Evolutionary conservation across 2,797 vertebrate species (phyloP), one percentile per base, ranked within the genome.

Genomic region (Acrocephalus scirpaceus): DNA sequence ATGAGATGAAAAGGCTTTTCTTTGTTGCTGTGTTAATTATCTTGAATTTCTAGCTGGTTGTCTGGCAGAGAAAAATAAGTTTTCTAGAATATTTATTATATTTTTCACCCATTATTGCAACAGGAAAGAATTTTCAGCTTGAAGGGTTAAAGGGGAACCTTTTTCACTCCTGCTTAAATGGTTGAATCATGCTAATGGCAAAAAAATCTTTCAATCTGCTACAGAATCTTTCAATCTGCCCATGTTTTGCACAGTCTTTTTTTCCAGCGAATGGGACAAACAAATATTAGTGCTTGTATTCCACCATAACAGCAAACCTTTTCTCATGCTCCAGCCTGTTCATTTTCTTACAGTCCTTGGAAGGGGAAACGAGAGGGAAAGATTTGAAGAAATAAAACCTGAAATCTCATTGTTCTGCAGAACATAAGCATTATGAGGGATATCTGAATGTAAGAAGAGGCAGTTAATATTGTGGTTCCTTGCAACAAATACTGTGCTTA

Each of bases 401-500:
- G 53, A 71, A 66, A 61, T 72, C 30, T 74, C 44, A 53, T 48
- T 57, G 53, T 73, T 83, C 51, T 91, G 61, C 45, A 79, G 84
- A 76, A 56, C 18, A 38, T 14, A 51, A 88, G 30, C 45, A 30
- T 66, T 71, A 45, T 53, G 30, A 85, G 57, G 44, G 53, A 36
- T 61, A 79, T 86, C 56, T 76, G 64, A 76, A 86, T 81, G 62
- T 74, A 54, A 70, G 74, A 88, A 70, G 45, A 95, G 67, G 76
- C 50, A 65, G 82, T 92, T 92, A 90, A 92, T 90, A 56, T 44
- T 73, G 67, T 64, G 60, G 47, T 45, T 92, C 53, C 84, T 84
- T 67, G 73, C 79, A 90, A 84, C 85, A 93, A 94, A 93, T 86
- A 90, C 38, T 90, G 87, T 67, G 51, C 79, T 96, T 90, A 93